Evolutionary conservation across 2,113 vertebrate genomes (phyloP).

Genomic region (Hemibagrus wyckioides): DNA sequence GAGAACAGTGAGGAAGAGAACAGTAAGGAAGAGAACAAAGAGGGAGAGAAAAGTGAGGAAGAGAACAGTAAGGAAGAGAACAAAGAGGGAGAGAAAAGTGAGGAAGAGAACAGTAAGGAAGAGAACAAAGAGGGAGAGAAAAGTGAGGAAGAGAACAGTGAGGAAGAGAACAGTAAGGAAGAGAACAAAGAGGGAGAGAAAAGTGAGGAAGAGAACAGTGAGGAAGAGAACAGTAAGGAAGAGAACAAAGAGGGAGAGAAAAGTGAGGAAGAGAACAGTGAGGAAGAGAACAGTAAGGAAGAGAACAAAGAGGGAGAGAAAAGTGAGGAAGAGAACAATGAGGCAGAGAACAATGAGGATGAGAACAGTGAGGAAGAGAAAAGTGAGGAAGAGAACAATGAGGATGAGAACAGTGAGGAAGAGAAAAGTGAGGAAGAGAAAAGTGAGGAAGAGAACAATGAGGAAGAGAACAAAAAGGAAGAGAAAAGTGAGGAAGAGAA

Average conservation of each 20-base stretch:
- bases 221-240: no score
- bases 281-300: no score
- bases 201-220: not conserved
- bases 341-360: not conserved
- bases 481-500: no score
- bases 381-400: not conserved
- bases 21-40: not conserved
- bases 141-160: not conserved
- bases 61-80: not conserved
- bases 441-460: not conserved
- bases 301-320: not conserved
- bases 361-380: not conserved
- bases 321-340: no score
- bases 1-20: not conserved
- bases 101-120: no score
- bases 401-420: not conserved
- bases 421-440: no score
- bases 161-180: not conserved
- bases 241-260: not conserved
- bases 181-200: not conserved
- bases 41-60: not conserved
- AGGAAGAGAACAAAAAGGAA: not conserved
- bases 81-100: not conserved
- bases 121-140: no score
- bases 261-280: not conserved